These are phyloP conservation scores for Ficedula albicollis DNA, from an alignment of 2,797 vertebrate species.

Conservation along the genomic window DNA sequence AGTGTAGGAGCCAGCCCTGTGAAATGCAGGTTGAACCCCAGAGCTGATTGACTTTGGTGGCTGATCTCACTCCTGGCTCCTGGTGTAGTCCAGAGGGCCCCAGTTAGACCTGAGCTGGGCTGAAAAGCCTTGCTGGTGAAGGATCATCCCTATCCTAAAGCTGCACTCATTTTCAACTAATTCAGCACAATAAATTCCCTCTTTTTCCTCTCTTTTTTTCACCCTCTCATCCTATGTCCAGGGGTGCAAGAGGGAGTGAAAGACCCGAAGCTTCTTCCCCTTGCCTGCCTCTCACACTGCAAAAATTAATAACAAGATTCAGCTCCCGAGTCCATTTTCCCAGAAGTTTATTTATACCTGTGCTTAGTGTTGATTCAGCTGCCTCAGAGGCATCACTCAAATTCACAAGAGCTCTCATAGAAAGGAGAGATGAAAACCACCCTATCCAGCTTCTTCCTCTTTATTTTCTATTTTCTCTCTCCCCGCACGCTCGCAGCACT, in stretches of 20 bases:
- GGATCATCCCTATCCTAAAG: neutral
- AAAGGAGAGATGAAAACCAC: neutral
- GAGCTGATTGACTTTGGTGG: neutral
- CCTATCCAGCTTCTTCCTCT: neutral
- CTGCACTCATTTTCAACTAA: neutral
- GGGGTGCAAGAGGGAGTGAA: neutral
- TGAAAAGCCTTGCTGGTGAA: neutral
- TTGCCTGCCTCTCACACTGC: neutral
- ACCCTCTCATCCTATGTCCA: neutral
- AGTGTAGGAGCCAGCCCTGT: accelerated
- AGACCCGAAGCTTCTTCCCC: neutral
- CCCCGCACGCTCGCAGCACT: accelerated
- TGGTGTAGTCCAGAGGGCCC: neutral
- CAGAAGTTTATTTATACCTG: slow-evolving; percentile 45
- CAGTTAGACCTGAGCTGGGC: neutral
- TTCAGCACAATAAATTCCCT: neutral
- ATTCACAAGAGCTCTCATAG: neutral
- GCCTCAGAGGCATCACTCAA: neutral
- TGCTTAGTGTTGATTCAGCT: slow-evolving; percentile 51
- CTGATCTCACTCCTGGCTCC: neutral
- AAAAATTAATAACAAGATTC: neutral
- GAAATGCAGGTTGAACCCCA: neutral
- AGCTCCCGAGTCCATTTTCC: neutral
- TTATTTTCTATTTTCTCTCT: neutral
- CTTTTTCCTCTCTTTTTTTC: neutral